Conservation (phyloP, 2,888 invertebrate species). For the Hymenopus coronatus region DNA sequence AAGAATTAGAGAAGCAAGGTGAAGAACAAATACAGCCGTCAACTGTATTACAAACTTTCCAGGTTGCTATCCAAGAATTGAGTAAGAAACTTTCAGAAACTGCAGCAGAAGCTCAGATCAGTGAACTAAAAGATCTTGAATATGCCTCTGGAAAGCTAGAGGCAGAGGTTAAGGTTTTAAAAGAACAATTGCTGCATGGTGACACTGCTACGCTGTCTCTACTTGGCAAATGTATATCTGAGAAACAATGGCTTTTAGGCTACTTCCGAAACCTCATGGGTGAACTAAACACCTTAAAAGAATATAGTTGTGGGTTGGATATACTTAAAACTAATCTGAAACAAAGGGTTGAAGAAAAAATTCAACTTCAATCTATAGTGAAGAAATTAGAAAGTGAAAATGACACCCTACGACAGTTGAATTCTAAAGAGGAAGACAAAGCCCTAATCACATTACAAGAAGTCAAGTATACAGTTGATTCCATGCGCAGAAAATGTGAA, state of each 20-base stretch:
- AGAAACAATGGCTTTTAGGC: not conserved
- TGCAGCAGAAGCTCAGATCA: not conserved
- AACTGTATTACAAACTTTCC: not conserved
- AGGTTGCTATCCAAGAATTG: not conserved
- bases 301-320: not conserved
- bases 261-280: not conserved
- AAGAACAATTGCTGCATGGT: not conserved
- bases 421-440: not conserved
- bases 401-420: not conserved
- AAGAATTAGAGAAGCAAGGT: not conserved
- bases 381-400: not conserved
- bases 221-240: not conserved
- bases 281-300: not conserved
- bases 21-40: not conserved
- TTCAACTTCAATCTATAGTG: not conserved
- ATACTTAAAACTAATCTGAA: not conserved
- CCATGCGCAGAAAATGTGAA: not conserved
- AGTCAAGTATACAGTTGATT: not conserved
- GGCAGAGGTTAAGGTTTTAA: not conserved
- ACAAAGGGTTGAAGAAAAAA: not conserved
- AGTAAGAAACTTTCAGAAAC: not conserved
- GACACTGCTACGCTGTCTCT: not conserved
- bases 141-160: not conserved
- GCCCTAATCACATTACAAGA: not conserved
- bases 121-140: not conserved